Percentiles rank a stretch among this genome's conserved stretches.
phyloP scores from a whole-genome alignment of 2,888 invertebrate species.

The Atethmia centrago region DNA sequence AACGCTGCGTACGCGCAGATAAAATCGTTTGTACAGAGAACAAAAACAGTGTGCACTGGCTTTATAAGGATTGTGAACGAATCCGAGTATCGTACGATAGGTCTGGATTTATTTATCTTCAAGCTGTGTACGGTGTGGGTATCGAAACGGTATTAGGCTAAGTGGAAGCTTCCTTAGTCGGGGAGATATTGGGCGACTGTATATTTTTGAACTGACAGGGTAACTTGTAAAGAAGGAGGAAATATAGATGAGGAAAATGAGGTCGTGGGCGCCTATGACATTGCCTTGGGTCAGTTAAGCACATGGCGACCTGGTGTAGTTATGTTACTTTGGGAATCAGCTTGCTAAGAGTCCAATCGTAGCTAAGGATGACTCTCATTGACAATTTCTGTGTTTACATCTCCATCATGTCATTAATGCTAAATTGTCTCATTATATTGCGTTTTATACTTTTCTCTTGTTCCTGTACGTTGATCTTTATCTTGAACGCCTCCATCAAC shows the following conservation, averaged over 20 bases:
- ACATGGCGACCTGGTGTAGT: neutral
- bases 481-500: neutral
- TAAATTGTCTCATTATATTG: neutral
- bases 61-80: conserved; percentile 67
- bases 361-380: neutral
- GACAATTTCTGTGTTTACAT: neutral
- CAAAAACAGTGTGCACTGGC: conserved; percentile 66
- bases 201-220: conserved; percentile 2
- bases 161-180: conserved; percentile 28
- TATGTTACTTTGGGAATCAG: neutral
- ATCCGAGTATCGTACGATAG: conserved; percentile 60
- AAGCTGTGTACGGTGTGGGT: conserved; percentile 47
- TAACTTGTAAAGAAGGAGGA: neutral
- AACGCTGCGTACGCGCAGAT: conserved; percentile 69
- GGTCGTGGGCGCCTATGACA: neutral
- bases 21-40: conserved; percentile 63
- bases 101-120: conserved; percentile 64
- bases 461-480: neutral
- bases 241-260: conserved; percentile 4
- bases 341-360: neutral
- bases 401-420: neutral
- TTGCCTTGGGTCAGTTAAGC: neutral
- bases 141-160: conserved; percentile 36
- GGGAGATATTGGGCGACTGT: conserved; percentile 30
- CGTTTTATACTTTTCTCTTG: no score